Conservation (phyloP, 2,797 vertebrate species). For the Neomorphus geoffroyi region DNA sequence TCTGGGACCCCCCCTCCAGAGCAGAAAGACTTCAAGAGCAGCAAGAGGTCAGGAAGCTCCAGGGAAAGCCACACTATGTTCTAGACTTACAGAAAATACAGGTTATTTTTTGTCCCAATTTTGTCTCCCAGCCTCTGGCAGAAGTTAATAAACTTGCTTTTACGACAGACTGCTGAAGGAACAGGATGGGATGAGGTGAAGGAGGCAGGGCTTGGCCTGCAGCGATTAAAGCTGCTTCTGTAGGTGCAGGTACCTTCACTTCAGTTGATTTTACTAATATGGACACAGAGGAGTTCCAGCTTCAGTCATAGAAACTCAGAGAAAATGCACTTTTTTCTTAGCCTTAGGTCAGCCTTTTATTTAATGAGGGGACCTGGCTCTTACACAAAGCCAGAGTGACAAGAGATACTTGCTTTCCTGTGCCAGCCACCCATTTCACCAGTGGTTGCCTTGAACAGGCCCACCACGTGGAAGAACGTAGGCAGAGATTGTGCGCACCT, state of each 20-base stretch:
- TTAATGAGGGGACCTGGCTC: not conserved
- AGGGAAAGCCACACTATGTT: not conserved
- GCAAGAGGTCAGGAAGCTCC: not conserved
- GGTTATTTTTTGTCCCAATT: not conserved
- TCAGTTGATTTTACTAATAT: not conserved
- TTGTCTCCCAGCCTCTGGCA: not conserved
- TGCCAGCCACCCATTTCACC: not conserved
- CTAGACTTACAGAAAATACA: not conserved
- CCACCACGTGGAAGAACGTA: not conserved
- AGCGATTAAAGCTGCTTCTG: not conserved
- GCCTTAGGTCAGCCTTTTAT: not conserved
- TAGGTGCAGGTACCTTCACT: not conserved
- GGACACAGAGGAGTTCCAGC: not conserved
- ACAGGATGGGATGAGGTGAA: fast-evolving
- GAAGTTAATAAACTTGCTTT: not conserved
- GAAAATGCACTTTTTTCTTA: not conserved
- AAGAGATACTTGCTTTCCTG: not conserved
- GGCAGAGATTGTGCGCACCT: fast-evolving
- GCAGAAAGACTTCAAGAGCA: not conserved
- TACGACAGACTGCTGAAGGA: not conserved
- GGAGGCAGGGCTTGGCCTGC: not conserved
- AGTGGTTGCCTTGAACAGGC: not conserved
- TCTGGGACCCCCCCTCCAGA: not conserved
- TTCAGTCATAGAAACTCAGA: not conserved
- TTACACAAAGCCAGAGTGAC: not conserved